Evolutionary conservation across 2,888 invertebrate species (phyloP).

Genomic region (Heteromyza rotundicornis): DNA sequence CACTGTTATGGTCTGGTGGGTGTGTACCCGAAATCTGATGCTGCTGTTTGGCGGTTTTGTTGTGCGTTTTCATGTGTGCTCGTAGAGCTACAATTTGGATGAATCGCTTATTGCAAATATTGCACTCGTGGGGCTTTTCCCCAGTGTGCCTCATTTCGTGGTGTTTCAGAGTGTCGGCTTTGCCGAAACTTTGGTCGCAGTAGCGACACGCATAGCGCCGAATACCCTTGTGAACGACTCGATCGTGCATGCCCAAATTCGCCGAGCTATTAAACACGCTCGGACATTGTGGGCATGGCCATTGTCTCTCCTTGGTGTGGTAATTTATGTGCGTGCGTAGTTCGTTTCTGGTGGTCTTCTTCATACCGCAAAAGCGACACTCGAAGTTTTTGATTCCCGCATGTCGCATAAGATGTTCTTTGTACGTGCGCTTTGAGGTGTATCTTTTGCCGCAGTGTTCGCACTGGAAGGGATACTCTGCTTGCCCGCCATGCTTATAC

Average conservation of each 20-base stretch:
- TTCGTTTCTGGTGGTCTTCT: slow-evolving; percentile 37
- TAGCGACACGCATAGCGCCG: slow-evolving; percentile 37
- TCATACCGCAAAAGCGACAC: slow-evolving; percentile 46
- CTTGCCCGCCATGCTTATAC: slow-evolving; percentile 36
- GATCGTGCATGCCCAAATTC: slow-evolving; percentile 41
- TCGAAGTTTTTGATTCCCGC: slow-evolving; percentile 42
- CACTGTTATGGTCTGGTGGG: neutral
- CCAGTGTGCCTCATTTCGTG: slow-evolving; percentile 47
- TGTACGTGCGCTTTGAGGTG: slow-evolving; percentile 33
- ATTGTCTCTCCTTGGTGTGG: slow-evolving; percentile 41
- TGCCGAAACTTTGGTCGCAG: slow-evolving; percentile 44
- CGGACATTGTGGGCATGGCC: slow-evolving; percentile 39
- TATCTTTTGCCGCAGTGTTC: slow-evolving; percentile 51
- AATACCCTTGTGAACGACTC: slow-evolving; percentile 43
- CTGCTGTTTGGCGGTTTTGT: slow-evolving; percentile 16
- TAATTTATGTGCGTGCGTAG: slow-evolving; percentile 43
- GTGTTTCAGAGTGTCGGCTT: slow-evolving; percentile 43
- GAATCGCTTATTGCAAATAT: slow-evolving; percentile 41
- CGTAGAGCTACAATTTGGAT: slow-evolving; percentile 41
- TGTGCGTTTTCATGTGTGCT: slow-evolving; percentile 43
- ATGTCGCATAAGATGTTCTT: slow-evolving; percentile 44
- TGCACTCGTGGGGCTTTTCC: slow-evolving; percentile 41
- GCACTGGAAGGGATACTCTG: slow-evolving; percentile 43
- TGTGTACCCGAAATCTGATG: neutral
- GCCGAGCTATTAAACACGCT: slow-evolving; percentile 40